These are phyloP conservation scores for Pseudomyrmex dendroicus DNA, from an alignment of 1,140 invertebrate genomes.

Conservation along the genomic window DNA sequence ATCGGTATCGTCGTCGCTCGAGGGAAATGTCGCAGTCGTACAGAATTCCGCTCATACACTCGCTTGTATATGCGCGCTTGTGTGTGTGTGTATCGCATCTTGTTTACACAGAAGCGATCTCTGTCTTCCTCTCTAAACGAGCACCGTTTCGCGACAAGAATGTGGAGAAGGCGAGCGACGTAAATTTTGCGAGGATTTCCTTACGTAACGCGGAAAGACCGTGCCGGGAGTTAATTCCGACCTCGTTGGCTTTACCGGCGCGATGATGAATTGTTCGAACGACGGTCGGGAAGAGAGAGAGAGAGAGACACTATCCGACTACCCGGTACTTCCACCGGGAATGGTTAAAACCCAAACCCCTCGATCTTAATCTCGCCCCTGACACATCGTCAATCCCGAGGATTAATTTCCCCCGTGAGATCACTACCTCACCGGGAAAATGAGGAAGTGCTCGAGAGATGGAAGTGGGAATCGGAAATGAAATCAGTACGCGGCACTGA, in stretches of 20 bases:
- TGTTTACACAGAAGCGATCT: constrained; percentile 35
- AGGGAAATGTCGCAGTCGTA: too few relatives aligned
- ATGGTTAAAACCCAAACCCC: too few relatives aligned
- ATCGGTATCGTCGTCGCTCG: neutral
- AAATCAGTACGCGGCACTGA: neutral
- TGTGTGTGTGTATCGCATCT: neutral
- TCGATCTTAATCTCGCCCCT: constrained; percentile 8
- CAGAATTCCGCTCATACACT: constrained; percentile 17
- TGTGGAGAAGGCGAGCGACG: neutral
- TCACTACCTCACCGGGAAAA: neutral
- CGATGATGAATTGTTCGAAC: constrained; percentile 24
- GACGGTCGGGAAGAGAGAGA: neutral
- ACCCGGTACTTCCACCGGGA: neutral
- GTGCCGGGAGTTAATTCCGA: constrained; percentile 4
- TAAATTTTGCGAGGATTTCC: constrained; percentile 10
- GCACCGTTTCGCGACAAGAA: too few relatives aligned
- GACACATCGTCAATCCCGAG: neutral
- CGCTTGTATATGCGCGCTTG: neutral
- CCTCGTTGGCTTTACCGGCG: neutral
- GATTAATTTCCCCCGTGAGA: constrained; percentile 19
- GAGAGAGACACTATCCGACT: neutral
- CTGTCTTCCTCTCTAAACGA: too few relatives aligned
- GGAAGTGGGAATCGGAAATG: neutral
- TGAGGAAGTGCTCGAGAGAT: neutral
- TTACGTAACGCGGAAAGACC: constrained; percentile 1